These are phyloP conservation scores for Trinorchestia longiramus DNA, from an alignment of 1,140 invertebrate genomes.

Conservation along the genomic window DNA sequence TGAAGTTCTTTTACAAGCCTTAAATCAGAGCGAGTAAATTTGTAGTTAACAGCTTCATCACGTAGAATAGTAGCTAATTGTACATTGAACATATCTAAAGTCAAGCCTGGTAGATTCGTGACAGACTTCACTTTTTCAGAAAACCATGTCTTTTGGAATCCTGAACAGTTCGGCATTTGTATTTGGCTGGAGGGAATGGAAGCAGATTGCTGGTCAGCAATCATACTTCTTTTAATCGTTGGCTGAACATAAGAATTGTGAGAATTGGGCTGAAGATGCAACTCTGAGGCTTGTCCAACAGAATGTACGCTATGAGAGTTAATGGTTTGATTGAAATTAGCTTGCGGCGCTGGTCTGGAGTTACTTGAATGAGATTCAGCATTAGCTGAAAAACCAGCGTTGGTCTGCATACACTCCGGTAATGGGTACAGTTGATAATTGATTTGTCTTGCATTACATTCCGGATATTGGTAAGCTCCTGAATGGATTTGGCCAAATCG, in stretches of 20 bases:
- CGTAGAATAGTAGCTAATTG: background rate
- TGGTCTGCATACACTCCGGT: background rate
- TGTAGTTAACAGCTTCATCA: background rate
- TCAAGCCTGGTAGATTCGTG: background rate
- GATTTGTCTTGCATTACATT: background rate
- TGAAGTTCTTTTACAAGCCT: constrained; percentile 11
- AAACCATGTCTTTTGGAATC: constrained; percentile 21
- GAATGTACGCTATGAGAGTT: background rate
- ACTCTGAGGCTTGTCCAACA: background rate
- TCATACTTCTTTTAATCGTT: background rate
- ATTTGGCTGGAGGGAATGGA: background rate
- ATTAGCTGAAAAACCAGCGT: background rate
- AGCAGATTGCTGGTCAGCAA: background rate
- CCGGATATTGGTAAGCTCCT: background rate
- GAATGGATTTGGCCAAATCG: background rate
- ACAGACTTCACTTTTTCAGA: constrained; percentile 15
- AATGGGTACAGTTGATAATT: background rate
- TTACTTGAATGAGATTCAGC: background rate
- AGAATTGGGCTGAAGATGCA: background rate
- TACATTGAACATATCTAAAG: background rate
- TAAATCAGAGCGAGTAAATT: constrained; percentile 31
- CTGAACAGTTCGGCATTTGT: background rate
- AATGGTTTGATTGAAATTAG: background rate
- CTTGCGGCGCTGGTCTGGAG: background rate
- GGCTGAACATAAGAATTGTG: background rate